Base-by-base conservation (phyloP, 2,888 invertebrate species). In the Eledona agricola region DNA sequence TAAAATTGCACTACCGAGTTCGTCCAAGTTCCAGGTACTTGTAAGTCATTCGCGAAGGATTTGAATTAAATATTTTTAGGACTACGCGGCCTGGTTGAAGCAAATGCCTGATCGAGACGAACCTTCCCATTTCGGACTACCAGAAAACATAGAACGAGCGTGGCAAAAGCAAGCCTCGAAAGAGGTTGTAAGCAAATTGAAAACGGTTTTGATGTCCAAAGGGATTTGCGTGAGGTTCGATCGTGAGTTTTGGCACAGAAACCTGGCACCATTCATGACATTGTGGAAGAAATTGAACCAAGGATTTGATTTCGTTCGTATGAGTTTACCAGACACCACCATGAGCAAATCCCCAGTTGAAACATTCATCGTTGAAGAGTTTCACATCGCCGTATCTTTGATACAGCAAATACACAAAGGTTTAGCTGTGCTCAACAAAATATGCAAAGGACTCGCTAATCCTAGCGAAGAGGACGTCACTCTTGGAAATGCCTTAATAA, bases 271-370 rank as follows among this genome's bases (percentile, higher is more conserved):
- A 0, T 77, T 93, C 34, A 80, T 94, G 16, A 83, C 83, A 46
- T 72, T 92, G 2, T 96, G 96, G 95, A 92, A 92, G 71, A 93
- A 91, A 72, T 65, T 85, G 11, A 85, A 85, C 78, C 82, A 86
- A 4, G 82, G 81, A 1, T 65, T 72, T 7, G 74, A 75, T 55
- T 77, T 74, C 57, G 59, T 76, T 1, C 66, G 72, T 54, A 63
- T 67, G 26, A 49, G 51, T 6, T 38, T 63, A 12, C 61, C 69
- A 7, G 52, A 38, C 13, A 42, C 38, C 1, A 9, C 25, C 23
- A 15, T 15, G 9, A 50, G 53, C 22, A 37, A 45, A 7, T 72
- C 72, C 34, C 84, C 87, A 0, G 67, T 89, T 2, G 73, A 79
- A 19, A 78, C 79, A 2, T 89, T 89, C 70, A 76, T 90, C 7